These are phyloP conservation scores for Machaerirhynchus nigripectus DNA, from an alignment of 2,113 vertebrate species.

Conservation along the genomic window DNA sequence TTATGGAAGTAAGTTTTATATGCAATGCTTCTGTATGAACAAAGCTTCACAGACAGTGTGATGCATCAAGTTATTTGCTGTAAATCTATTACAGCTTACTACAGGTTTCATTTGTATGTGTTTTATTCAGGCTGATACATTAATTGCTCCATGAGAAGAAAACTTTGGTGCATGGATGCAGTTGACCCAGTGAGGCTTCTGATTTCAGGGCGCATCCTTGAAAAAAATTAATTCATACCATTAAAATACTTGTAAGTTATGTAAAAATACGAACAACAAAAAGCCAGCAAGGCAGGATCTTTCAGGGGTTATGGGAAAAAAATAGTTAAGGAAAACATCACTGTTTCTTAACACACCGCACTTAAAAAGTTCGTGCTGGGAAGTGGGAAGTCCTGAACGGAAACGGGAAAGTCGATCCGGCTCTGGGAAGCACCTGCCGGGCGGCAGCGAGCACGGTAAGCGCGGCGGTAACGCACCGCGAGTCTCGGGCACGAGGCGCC, in stretches of 20 bases:
- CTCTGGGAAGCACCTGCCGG: background rate
- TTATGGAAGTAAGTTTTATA: background rate
- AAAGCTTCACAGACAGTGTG: background rate
- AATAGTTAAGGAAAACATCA: background rate
- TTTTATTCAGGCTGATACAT: background rate
- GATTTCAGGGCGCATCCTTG: background rate
- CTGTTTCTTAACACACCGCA: background rate
- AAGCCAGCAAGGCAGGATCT: background rate
- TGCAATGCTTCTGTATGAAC: background rate
- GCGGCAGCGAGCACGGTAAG: background rate
- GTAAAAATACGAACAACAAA: background rate
- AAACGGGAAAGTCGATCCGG: background rate
- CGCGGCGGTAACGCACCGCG: rapidly evolving
- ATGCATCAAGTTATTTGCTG: background rate
- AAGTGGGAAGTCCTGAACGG: background rate
- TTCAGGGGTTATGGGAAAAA: background rate
- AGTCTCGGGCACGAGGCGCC: background rate
- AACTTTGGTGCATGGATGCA: background rate
- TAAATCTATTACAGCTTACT: background rate
- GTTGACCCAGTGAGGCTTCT: background rate
- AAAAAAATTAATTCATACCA: background rate
- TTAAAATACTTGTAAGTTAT: background rate
- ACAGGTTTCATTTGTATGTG: background rate
- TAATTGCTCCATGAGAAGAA: background rate
- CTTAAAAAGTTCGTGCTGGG: background rate